Evolutionary conservation across 2,888 invertebrate genomes (phyloP).

Genomic region (Lasioglossum malachurum): DNA sequence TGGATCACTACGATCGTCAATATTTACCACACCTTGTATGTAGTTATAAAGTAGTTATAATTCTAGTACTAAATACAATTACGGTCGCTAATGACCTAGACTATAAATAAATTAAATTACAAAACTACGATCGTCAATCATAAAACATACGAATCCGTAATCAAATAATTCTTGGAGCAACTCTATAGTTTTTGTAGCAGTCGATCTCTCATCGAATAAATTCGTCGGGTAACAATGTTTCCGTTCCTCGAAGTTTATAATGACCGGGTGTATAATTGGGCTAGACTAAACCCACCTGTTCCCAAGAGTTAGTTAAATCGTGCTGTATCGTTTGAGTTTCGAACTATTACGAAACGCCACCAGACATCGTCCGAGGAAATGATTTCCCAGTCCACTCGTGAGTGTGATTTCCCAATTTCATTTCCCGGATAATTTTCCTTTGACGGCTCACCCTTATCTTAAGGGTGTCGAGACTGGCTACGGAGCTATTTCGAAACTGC

Average conservation of each 20-base stretch:
- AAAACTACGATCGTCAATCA: background rate
- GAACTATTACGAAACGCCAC: conserved; percentile 69
- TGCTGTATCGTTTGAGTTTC: conserved; percentile 56
- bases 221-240: conserved; percentile 44
- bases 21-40: no score
- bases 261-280: conserved; percentile 65
- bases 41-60: no score
- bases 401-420: conserved; percentile 78
- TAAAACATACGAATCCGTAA: background rate
- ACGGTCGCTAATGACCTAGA: no score
- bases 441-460: conserved; percentile 77
- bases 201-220: conserved; percentile 7
- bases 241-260: conserved; percentile 62
- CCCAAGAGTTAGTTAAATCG: conserved; percentile 66
- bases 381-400: conserved; percentile 64
- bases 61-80: no score
- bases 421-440: conserved; percentile 74
- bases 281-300: conserved; percentile 71
- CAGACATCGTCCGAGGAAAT: conserved; percentile 58
- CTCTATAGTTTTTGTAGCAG: background rate
- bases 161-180: background rate
- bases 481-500: background rate
- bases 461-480: conserved; percentile 66
- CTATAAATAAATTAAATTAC: no score
- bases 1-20: background rate